phyloP scores from a whole-genome alignment of 2,888 invertebrate genomes.

The Acanthosepion esculentum region DNA sequence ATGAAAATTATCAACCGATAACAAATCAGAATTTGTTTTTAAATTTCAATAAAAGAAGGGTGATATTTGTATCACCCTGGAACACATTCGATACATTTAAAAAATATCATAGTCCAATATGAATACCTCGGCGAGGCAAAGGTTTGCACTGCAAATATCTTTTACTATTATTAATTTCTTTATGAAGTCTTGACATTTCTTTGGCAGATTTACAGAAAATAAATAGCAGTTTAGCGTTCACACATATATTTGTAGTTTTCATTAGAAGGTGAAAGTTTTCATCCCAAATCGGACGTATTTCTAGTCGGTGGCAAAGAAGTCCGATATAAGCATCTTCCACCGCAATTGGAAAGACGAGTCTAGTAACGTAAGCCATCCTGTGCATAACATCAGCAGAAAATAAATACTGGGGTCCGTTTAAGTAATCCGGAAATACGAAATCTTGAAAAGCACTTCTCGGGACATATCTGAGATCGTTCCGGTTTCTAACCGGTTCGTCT shows the following conservation, averaged over 20 bases:
- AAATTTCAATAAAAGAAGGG: too few species aligned
- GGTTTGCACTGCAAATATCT: neutral
- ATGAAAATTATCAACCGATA: too few species aligned
- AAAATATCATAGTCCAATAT: neutral
- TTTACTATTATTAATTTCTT: constrained; percentile 25
- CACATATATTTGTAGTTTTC: neutral
- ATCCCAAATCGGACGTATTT: constrained; percentile 36
- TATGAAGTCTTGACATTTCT: constrained; percentile 36
- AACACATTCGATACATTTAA: neutral
- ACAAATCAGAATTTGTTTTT: too few species aligned
- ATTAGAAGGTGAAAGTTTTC: constrained; percentile 41
- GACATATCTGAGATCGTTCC: constrained; percentile 24
- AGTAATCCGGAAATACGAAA: constrained; percentile 38
- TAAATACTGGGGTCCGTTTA: constrained; percentile 44
- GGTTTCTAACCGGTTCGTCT: neutral
- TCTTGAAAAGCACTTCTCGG: neutral
- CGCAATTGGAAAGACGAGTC: neutral
- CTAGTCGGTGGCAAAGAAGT: neutral
- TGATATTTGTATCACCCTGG: too few species aligned
- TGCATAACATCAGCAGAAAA: constrained; percentile 44
- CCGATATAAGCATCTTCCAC: constrained; percentile 46
- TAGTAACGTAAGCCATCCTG: constrained; percentile 14
- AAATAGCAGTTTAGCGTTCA: constrained; percentile 38
- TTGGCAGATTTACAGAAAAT: constrained; percentile 46
- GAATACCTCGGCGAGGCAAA: neutral